Conservation (phyloP, 2,888 invertebrate genomes). For the Leptinotarsa rubiginosa region DNA sequence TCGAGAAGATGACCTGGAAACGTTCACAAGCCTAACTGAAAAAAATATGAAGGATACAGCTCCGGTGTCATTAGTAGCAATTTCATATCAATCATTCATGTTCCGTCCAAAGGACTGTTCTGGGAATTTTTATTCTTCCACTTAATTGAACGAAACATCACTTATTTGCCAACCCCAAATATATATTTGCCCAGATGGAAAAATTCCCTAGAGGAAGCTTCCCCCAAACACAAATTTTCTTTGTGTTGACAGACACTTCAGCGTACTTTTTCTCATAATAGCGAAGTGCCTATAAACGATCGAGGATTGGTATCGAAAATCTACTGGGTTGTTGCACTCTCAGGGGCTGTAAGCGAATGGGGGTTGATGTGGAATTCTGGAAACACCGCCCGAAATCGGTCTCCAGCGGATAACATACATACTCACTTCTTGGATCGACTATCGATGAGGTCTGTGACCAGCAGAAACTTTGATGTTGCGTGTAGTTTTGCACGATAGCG, state of each 20-base stretch:
- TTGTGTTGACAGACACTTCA: slow-evolving; percentile 6
- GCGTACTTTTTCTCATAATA: slow-evolving; percentile 16
- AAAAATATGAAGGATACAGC: too few relatives aligned
- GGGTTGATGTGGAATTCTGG: slow-evolving; percentile 50
- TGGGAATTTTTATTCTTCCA: slow-evolving; percentile 32
- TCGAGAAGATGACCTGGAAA: neutral
- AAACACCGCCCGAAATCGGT: slow-evolving; percentile 54
- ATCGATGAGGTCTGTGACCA: slow-evolving; percentile 40
- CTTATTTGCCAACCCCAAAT: neutral
- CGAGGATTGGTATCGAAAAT: slow-evolving; percentile 29
- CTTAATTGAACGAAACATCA: neutral
- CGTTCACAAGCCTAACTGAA: neutral
- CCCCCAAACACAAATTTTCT: neutral
- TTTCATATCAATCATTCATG: too few relatives aligned
- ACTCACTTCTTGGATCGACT: slow-evolving; percentile 36
- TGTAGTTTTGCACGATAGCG: neutral
- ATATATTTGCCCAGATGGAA: neutral
- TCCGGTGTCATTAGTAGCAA: too few relatives aligned
- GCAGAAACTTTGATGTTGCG: neutral
- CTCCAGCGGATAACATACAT: slow-evolving; percentile 48
- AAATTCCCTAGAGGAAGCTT: neutral
- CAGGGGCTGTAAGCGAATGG: slow-evolving; percentile 52
- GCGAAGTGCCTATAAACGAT: slow-evolving; percentile 29
- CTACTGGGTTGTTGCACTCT: slow-evolving; percentile 47
- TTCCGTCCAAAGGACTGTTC: neutral